Evolutionary conservation across 2,888 invertebrate species (phyloP), one percentile per base, ranked within the genome.

Genomic region (Xestia ashworthii): DNA sequence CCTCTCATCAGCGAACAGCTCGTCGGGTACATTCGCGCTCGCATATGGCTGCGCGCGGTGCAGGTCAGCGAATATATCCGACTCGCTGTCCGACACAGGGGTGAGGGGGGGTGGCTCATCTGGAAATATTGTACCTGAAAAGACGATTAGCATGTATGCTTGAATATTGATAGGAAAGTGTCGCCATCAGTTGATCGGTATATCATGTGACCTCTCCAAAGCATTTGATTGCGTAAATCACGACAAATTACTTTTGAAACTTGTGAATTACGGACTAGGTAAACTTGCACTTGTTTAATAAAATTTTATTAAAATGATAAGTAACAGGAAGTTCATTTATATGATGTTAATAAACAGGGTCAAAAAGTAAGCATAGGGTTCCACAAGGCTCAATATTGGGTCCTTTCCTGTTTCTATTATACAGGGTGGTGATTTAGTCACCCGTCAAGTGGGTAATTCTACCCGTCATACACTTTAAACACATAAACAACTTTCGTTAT

Each of bases 81-180:
- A 93, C 3, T 94, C 93, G 12, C 80, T 74, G 14, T 91, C 89
- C 0, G 91, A 89, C 2, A 80, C 85, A 0, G 90, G 76, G 0
- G 96, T 96, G 0, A 97, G 84, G 0, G 97, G 97, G 0, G 97
- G 97, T 0, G 97, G 97, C 87, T 97, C 97, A 87, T 97, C 97
- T 0, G 94, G 91, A 91, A 97, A 97, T 85, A 97, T 89, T 69
- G 93, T 93, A 44, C 95, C 97, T 97, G 82, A 19, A 81, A 83
- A 55, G 44, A 12, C 12, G 5, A 32, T 22, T 1, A 14, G n/a
- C 12, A 44, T 65, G 14, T 41, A 44, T n/a, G 9, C 44, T 64
- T n/a, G 5, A 41, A 41, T 12, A 64, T 6, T 3, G 25, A 2
- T 25, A 32, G 8, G 32, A 0, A 16, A 16, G 19, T 62, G 9